phyloP scores from a whole-genome alignment of 2,113 vertebrate species.

The Microtus oregoni region DNA sequence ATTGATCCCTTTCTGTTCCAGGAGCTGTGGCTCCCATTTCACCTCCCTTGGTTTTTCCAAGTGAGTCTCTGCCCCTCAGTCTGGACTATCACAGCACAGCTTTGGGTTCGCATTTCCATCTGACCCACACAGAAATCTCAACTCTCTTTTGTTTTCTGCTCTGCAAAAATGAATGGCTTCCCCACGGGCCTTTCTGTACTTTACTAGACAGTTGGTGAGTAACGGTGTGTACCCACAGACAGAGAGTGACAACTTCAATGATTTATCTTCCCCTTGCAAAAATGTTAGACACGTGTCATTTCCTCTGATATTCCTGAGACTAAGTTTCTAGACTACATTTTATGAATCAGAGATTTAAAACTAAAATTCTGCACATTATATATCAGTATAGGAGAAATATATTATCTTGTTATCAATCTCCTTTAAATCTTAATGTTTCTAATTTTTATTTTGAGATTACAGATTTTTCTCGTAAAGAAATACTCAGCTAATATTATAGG shows the following conservation, averaged over 20 bases:
- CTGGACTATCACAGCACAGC: background rate
- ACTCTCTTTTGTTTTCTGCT: slow-evolving; percentile 25
- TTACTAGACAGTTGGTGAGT: background rate
- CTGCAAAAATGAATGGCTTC: background rate
- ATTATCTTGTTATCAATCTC: background rate
- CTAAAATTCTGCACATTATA: background rate
- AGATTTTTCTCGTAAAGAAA: slow-evolving; percentile 36
- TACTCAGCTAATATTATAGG: background rate
- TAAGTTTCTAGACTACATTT: slow-evolving; percentile 10
- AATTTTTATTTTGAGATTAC: background rate
- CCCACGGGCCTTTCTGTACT: background rate
- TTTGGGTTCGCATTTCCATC: background rate
- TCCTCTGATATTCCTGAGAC: background rate
- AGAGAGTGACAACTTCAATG: background rate
- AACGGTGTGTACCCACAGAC: background rate
- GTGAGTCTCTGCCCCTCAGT: background rate
- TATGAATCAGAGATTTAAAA: background rate
- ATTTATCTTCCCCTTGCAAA: background rate
- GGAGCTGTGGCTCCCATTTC: background rate
- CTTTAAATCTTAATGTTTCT: slow-evolving; percentile 1
- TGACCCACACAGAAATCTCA: background rate
- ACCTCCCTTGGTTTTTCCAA: background rate
- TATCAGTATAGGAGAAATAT: background rate
- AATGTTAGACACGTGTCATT: background rate
- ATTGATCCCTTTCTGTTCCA: background rate